A percentile compares a stretch with the other conserved stretches of the same genome.
phyloP scores from a whole-genome alignment of 2,888 invertebrate species.

The Leucozona laternaria region DNA sequence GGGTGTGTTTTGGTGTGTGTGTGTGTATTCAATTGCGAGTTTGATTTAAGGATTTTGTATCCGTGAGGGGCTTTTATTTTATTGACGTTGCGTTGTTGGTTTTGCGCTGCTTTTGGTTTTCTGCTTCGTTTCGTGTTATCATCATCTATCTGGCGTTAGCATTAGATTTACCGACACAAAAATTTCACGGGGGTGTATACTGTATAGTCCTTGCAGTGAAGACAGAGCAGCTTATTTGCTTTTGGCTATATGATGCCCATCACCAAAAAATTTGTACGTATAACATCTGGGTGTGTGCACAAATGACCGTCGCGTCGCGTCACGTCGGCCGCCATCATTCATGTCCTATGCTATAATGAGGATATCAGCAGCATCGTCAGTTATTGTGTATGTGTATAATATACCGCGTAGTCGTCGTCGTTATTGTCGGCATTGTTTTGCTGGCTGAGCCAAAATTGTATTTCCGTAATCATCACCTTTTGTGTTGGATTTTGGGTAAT shows the following conservation, averaged over 20 bases:
- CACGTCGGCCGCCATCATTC: constrained; percentile 55
- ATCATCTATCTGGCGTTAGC: constrained; percentile 51
- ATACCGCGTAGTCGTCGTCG: background rate
- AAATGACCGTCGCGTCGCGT: constrained; percentile 53
- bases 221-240: constrained; percentile 52
- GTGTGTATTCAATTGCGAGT: constrained; percentile 46
- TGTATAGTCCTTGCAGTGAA: constrained; percentile 35
- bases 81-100: constrained; percentile 44
- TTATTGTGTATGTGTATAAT: constrained; percentile 24
- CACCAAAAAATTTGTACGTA: constrained; percentile 18
- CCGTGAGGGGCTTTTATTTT: constrained; percentile 40
- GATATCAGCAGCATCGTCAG: constrained; percentile 62
- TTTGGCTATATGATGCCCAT: constrained; percentile 39
- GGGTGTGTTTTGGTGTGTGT: constrained; percentile 21
- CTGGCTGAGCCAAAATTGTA: constrained; percentile 32
- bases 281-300: constrained; percentile 31
- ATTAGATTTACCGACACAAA: constrained; percentile 28
- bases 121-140: constrained; percentile 41
- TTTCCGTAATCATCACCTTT: constrained; percentile 44
- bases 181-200: constrained; percentile 42
- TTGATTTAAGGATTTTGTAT: constrained; percentile 58
- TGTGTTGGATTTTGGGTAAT: constrained; percentile 24
- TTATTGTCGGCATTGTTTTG: constrained; percentile 28
- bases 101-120: constrained; percentile 34
- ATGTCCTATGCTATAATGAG: constrained; percentile 62